Evolutionary conservation across 92 coral and sea anemone species (phyloP).

Genomic region (Scolanthus callimorphus): DNA sequence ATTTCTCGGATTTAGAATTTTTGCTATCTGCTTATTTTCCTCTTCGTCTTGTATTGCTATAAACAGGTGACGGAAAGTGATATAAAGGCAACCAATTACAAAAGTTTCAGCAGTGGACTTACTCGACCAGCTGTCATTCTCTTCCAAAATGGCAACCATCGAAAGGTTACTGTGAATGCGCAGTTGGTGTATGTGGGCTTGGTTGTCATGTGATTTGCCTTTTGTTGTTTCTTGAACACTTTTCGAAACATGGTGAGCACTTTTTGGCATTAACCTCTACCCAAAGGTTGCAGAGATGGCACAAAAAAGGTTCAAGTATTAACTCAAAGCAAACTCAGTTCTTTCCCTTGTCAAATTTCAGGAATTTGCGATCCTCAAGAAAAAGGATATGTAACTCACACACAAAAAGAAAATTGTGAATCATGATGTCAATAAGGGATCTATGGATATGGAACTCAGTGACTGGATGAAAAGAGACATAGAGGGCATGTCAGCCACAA

Average conservation of each 20-base stretch:
- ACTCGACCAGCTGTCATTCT: conserved; percentile 40
- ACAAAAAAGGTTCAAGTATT: conserved; percentile 11
- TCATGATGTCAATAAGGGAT: conserved; percentile 8
- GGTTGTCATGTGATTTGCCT: conserved; percentile 39
- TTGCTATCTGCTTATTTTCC: not conserved
- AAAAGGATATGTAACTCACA: not conserved
- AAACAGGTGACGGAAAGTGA: too few species aligned
- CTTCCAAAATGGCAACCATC: conserved; percentile 20
- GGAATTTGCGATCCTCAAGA: conserved; percentile 16
- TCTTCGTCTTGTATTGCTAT: too few species aligned
- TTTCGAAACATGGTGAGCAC: conserved; percentile 4
- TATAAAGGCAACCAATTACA: conserved; percentile 21
- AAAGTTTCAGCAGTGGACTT: conserved; percentile 23
- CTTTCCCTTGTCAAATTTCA: conserved; percentile 1
- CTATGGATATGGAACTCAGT: conserved; percentile 10
- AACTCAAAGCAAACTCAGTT: not conserved
- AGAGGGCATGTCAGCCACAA: conserved; percentile 20
- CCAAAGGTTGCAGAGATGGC: conserved; percentile 34
- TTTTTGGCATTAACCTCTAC: conserved; percentile 18
- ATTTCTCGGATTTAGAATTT: not conserved
- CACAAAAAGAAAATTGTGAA: conserved; percentile 16
- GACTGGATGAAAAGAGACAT: conserved; percentile 41
- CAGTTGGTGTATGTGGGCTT: conserved; percentile 33
- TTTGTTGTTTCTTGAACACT: conserved; percentile 13
- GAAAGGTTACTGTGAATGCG: conserved; percentile 41